Base-by-base conservation (phyloP, 30 jellyfish, hydroid and myxozoan species). In the Turritopsis dohrnii region DNA sequence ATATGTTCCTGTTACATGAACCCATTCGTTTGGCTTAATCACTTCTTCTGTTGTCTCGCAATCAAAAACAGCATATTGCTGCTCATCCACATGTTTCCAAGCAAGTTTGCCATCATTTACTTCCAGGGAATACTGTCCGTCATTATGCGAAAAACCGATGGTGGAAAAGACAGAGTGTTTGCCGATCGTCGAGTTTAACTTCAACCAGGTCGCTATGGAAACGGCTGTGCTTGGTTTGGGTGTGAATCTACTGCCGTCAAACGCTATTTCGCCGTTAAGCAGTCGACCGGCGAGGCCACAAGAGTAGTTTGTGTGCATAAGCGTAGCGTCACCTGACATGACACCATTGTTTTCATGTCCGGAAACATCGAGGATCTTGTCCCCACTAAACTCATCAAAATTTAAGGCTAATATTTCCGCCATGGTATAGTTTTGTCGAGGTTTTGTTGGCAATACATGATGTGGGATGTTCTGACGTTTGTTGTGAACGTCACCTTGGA, bases 211-310 rank as follows among this genome's bases (percentile, higher is more conserved):
- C 1, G 99, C 99, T 19, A 94, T 75, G 9, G 97, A 65, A 0
- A 86, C 90, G 16, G 97, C 99, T 19, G 87, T 27, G 23, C 79
- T 41, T 74, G 99, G 99, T 66, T 88, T 94, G 7, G 96, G 99
- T 21, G 79, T 82, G 79, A 94, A 86, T 18, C 72, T 29, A 21
- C 74, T 86, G 17, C 96, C 96, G 71, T 94, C 95, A 66, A 94
- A 94, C 41, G 83, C 25, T 13, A 94, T 84, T 53, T 85, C 97
- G 26, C 99, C 99, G 52, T 96, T 96, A 20, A 80, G 79, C 21
- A 94, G 76, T 75, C 96, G 81, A 65, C 88, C 84, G 71, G 99
- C 99, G 81, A 94, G 28, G 29, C 99, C 99, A 86, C 99, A 94
- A 74, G 97, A 89, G 89, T 75, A 86, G 83, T 94, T 94, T 0